phyloP scores from a whole-genome alignment of 53 echinoderm and acorn worm species.

The Echinarachnius parma region DNA sequence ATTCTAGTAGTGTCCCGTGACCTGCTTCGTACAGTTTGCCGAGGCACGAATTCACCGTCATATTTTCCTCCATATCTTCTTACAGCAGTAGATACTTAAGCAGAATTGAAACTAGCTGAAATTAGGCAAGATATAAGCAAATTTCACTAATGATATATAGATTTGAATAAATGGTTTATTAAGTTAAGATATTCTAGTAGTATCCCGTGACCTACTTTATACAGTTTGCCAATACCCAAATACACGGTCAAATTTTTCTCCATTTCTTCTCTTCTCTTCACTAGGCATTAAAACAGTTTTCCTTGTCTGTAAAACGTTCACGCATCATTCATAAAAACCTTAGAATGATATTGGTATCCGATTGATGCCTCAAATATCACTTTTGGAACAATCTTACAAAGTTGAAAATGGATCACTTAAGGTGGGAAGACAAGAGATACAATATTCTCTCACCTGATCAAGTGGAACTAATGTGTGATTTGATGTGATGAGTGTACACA shows the following conservation, averaged over 20 bases:
- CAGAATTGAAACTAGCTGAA: slow-evolving; percentile 79
- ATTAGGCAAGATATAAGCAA: no score
- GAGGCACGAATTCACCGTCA: slow-evolving; percentile 76
- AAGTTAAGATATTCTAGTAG: no score
- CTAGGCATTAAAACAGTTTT: no score
- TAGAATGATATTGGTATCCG: no score
- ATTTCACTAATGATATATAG: no score
- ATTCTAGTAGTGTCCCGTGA: slow-evolving; percentile 59
- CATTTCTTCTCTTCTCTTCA: slow-evolving; percentile 79
- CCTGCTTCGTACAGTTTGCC: slow-evolving; percentile 69
- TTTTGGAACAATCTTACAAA: no score
- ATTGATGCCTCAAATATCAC: no score
- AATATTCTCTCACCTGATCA: slow-evolving; percentile 73
- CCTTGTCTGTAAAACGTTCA: no score
- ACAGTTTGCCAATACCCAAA: slow-evolving; percentile 72
- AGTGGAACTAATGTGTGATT: slow-evolving; percentile 81
- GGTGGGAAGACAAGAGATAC: no score
- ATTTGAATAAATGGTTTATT: no score
- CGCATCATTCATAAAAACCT: no score
- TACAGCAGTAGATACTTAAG: slow-evolving; percentile 80
- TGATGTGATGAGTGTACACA: slow-evolving; percentile 82
- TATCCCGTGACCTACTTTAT: slow-evolving; percentile 57
- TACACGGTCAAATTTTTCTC: slow-evolving; percentile 88
- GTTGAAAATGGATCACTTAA: no score
- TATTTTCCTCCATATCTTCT: slow-evolving; percentile 87